Evolutionary conservation across 2,113 vertebrate species (phyloP).

Genomic region (Gracilinanus agilis): DNA sequence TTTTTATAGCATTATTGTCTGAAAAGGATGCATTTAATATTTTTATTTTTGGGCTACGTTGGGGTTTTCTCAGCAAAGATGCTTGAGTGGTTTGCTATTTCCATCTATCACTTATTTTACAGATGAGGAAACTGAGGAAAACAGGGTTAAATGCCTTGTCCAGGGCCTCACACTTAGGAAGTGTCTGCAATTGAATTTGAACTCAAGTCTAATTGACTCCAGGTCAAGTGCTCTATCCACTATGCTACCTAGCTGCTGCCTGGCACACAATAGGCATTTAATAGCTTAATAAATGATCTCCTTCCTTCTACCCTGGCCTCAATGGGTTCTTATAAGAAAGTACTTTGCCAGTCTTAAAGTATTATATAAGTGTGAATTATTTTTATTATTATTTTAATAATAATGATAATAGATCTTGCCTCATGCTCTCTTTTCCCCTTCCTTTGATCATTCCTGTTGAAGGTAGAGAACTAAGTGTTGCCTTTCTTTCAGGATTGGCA

Average conservation of each 20-base stretch:
- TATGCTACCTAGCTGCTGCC: neutral
- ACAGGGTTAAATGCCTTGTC: too few species aligned
- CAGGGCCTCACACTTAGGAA: too few species aligned
- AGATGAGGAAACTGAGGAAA: too few species aligned
- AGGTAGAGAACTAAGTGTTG: slow-evolving; percentile 18
- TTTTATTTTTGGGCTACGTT: too few species aligned
- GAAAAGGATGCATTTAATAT: too few species aligned
- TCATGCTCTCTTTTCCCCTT: slow-evolving; percentile 14
- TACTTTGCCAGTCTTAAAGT: neutral
- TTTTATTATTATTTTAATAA: neutral
- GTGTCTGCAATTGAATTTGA: too few species aligned
- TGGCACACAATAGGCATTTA: slow-evolving; percentile 35
- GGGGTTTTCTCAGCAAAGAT: too few species aligned
- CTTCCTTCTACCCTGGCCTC: neutral
- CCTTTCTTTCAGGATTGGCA: slow-evolving; percentile 24
- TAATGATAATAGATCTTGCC: slow-evolving; percentile 28
- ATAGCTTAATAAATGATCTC: neutral
- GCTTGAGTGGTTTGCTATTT: too few species aligned
- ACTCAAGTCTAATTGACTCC: too few species aligned
- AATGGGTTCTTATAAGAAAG: neutral
- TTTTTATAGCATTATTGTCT: too few species aligned
- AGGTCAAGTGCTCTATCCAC: too few species aligned
- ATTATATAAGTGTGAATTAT: neutral
- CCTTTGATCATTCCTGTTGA: slow-evolving; percentile 32
- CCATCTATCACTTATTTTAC: too few species aligned